Percentiles rank a stretch among this genome's conserved stretches.
These are phyloP conservation scores for Lordiphosa stackelbergi DNA, from an alignment of 1,140 invertebrate species.

Conservation along the genomic window DNA sequence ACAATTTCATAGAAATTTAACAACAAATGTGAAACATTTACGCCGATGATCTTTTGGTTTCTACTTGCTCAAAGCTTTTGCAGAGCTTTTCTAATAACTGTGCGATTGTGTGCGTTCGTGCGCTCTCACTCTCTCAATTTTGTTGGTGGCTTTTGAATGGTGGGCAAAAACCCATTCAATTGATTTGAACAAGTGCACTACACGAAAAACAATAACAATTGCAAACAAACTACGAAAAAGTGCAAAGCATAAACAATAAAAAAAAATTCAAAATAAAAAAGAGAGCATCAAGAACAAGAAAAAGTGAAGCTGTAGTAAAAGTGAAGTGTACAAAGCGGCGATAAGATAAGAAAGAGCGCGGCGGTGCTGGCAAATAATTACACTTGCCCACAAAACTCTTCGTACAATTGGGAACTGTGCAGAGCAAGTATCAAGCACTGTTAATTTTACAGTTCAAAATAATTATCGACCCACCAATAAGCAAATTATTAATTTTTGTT, in stretches of 20 bases:
- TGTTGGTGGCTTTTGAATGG: conserved; percentile 25
- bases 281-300: conserved; percentile 20
- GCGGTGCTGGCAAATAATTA: not conserved
- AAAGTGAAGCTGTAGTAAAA: conserved; percentile 47
- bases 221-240: conserved; percentile 44
- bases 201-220: conserved; percentile 60
- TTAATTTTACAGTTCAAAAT: no score
- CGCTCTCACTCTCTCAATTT: conserved; percentile 24
- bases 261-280: conserved; percentile 11
- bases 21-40: not conserved
- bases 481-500: no score
- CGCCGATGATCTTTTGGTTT: conserved; percentile 3
- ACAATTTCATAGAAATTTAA: conserved; percentile 28
- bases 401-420: no score
- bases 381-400: no score
- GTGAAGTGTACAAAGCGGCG: conserved; percentile 61
- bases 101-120: conserved; percentile 33
- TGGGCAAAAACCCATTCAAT: conserved; percentile 45
- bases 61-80: conserved; percentile 20
- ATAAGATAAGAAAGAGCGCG: conserved; percentile 52
- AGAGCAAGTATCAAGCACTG: no score
- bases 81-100: conserved; percentile 40
- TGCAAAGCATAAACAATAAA: conserved; percentile 35
- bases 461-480: no score
- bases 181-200: conserved; percentile 71